Conservation (phyloP, 2,113 vertebrate species). For the Pterocles burchelli region DNA sequence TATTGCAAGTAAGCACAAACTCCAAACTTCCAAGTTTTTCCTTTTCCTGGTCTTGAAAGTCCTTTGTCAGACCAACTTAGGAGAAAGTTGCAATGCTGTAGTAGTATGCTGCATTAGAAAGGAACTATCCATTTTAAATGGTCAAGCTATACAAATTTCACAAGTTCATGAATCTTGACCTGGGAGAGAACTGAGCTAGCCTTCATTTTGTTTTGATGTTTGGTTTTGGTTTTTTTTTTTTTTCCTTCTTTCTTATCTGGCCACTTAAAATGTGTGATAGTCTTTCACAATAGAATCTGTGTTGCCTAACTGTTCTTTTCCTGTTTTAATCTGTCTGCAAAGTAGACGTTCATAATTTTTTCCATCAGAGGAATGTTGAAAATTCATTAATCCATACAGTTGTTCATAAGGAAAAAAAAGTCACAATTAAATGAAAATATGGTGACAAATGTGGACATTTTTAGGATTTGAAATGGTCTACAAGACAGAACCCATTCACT, state of each 20-base stretch:
- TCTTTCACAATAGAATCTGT: not conserved
- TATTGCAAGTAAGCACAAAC: not conserved
- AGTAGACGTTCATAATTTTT: not conserved
- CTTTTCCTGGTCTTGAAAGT: not conserved
- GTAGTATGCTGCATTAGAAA: not conserved
- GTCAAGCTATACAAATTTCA: not conserved
- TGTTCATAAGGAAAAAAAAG: not conserved
- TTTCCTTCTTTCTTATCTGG: not conserved
- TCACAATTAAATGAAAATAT: conserved; percentile 54
- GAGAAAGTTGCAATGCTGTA: not conserved
- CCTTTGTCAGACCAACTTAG: not conserved
- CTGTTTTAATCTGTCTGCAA: not conserved
- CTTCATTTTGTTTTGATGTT: not conserved
- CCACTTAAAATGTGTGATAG: not conserved
- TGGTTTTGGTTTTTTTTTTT: too few relatives aligned
- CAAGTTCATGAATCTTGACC: not conserved
- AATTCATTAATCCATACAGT: not conserved
- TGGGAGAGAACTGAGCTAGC: not conserved
- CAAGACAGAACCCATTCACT: conserved; percentile 39
- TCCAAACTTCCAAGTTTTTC: not conserved
- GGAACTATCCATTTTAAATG: not conserved
- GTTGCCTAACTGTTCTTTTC: not conserved
- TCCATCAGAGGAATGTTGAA: not conserved
- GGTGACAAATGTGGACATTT: conserved; percentile 35
- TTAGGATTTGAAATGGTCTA: conserved; percentile 47